Evolutionary conservation across 2,113 vertebrate genomes (phyloP), one percentile per base, ranked within the genome.

Genomic region (Mesitornis unicolor): DNA sequence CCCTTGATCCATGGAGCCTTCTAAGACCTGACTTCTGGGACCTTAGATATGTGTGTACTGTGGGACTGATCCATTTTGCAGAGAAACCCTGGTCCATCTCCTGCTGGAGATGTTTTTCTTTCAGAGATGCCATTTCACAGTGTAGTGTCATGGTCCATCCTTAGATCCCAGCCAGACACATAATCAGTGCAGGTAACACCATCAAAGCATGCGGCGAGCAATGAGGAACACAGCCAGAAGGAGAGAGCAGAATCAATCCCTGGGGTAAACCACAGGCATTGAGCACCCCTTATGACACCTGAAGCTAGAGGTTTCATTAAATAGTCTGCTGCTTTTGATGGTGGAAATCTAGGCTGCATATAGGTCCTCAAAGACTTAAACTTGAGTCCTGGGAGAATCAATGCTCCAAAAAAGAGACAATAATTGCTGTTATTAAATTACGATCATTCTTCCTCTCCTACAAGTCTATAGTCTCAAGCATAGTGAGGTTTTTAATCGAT

Each of bases 201-300:
- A n/a, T 50, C 18, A 45, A 59, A 1, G 3, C 21, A 26, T 0
- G 0, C 11, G 2, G 0, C 35, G 40, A 69, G 24, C 60, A 33
- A 6, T 13, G 45, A 73, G 35, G 20, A 68, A 5, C 0, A 0
- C 1, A 13, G 21, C 4, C 20, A 67, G 48, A 21, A 68, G 25
- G 0, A 42, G 22, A 31, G 5, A 59, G 5, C 9, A 33, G 25
- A 35, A 5, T 26, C 28, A 13, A 21, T 28, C 8, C 36, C 16
- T 53, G 31, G 28, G 9, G 45, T 25, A 45, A 83, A 65, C 11
- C 11, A 28, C 21, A 29, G 9, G 5, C 7, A 24, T 0, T 31
- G 48, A n/a, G 10, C 56, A 64, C 10, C 18, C 11, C 26, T 71
- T n/a, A 19, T 7, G 47, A 29, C 7, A 31, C 2, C 29, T 71